Percentiles rank a stretch among this genome's conserved stretches.
Evolutionary conservation across 2,888 invertebrate species (phyloP).

Genomic region (Pterobdella sp.): DNA sequence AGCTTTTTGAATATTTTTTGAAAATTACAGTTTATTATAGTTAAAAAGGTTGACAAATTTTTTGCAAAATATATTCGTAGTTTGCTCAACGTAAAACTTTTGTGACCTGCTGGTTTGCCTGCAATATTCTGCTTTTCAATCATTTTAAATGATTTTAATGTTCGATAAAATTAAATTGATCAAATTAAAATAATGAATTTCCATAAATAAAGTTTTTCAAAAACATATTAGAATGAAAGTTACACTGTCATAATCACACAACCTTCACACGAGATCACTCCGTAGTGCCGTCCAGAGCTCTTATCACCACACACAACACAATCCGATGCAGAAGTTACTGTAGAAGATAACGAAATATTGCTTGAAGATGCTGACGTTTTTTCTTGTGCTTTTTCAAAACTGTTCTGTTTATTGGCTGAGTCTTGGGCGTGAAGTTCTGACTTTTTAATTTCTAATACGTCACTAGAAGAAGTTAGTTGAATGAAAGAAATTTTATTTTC

Average conservation of each 20-base stretch:
- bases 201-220: no score
- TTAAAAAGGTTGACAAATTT: no score
- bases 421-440: not conserved
- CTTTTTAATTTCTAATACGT: not conserved
- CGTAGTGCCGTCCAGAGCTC: constrained; percentile 29
- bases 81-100: no score
- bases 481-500: not conserved
- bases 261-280: constrained; percentile 49
- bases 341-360: constrained; percentile 6
- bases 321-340: constrained; percentile 54
- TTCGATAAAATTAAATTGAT: no score
- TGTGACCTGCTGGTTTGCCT: no score
- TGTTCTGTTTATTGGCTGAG: not conserved
- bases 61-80: no score
- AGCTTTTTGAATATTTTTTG: not conserved
- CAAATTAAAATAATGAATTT: no score
- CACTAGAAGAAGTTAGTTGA: not conserved
- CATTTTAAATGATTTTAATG: no score
- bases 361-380: not conserved
- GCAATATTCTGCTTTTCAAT: no score
- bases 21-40: no score
- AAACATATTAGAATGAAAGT: no score
- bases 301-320: constrained; percentile 30
- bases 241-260: no score
- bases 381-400: not conserved